A percentile compares a stretch with the other conserved stretches of the same genome.
phyloP scores from a whole-genome alignment of 2,797 vertebrate genomes.

The Poecilia picta region DNA sequence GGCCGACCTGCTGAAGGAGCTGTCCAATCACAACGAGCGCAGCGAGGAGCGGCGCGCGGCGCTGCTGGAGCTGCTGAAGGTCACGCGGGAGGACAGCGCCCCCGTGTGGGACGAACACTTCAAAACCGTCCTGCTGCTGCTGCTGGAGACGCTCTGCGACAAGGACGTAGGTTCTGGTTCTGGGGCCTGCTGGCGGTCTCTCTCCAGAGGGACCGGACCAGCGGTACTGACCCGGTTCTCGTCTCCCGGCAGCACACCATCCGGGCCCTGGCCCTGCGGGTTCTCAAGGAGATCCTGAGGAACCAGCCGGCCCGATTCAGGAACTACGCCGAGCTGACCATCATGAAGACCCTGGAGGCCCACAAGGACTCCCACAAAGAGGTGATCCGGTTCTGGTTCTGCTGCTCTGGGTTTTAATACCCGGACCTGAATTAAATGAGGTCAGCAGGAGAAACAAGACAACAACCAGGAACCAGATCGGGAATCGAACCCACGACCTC shows the following conservation, averaged over 20 bases:
- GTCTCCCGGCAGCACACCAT: conserved; percentile 87
- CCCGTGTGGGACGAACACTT: conserved; percentile 99
- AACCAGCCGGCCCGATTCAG: conserved; percentile 97
- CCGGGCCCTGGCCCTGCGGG: conserved; percentile 90
- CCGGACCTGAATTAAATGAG: not conserved
- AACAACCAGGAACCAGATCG: too few relatives aligned
- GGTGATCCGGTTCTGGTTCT: conserved; percentile 69
- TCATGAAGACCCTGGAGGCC: conserved; percentile 99
- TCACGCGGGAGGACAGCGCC: conserved; percentile 92
- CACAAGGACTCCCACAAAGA: conserved; percentile 99
- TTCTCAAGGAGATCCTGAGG: conserved; percentile 93
- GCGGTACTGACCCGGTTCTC: not conserved
- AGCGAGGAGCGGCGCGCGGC: conserved; percentile 94
- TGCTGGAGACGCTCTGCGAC: conserved; percentile 97
- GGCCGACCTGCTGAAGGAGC: conserved; percentile 94
- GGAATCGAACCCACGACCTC: too few relatives aligned
- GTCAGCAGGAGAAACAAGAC: not conserved
- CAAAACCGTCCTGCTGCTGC: conserved; percentile 95
- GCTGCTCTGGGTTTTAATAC: not conserved
- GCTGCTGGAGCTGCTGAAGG: conserved; percentile 94
- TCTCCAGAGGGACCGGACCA: not conserved
- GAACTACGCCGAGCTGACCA: conserved; percentile 96
- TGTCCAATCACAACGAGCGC: conserved; percentile 97
- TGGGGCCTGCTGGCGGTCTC: not conserved
- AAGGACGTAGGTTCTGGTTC: conserved; percentile 84